phyloP scores from a whole-genome alignment of 2,797 vertebrate species.

The Pachyuromys duprasi region DNA sequence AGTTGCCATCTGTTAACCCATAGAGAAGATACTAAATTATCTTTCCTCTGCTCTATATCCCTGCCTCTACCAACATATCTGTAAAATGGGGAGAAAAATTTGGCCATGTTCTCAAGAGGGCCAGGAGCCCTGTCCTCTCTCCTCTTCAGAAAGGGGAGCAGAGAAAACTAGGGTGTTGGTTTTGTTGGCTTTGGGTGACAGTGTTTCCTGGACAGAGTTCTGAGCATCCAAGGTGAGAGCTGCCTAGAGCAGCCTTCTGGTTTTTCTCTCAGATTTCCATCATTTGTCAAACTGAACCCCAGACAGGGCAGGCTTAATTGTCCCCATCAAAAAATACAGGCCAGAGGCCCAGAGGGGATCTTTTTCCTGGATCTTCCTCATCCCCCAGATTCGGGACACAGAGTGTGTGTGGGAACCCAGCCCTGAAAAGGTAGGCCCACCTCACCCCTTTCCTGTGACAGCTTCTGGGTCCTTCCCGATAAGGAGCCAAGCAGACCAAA shows the following conservation, averaged over 20 bases:
- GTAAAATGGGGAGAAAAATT: not conserved
- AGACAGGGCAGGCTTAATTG: not conserved
- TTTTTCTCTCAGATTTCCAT: not conserved
- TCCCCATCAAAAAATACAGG: not conserved
- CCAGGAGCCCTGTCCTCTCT: not conserved
- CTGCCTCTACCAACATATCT: not conserved
- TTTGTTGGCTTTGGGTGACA: not conserved
- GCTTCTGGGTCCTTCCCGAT: not conserved
- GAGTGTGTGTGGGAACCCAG: not conserved
- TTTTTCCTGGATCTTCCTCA: not conserved
- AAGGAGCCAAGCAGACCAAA: not conserved
- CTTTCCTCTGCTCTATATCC: not conserved
- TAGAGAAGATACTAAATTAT: not conserved
- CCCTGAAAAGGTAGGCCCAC: not conserved
- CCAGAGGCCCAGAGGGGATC: not conserved
- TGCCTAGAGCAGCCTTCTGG: not conserved
- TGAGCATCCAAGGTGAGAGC: not conserved
- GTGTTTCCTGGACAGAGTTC: not conserved
- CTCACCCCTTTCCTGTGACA: not conserved
- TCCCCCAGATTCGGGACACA: not conserved
- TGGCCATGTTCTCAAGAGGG: not conserved
- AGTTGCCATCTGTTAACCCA: not conserved
- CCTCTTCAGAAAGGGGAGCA: not conserved
- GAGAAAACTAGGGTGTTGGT: not conserved
- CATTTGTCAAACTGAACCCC: not conserved